Evolutionary conservation across 2,113 vertebrate species (phyloP), one percentile per base, ranked within the genome.

Genomic region (Hippopotamus amphibius): DNA sequence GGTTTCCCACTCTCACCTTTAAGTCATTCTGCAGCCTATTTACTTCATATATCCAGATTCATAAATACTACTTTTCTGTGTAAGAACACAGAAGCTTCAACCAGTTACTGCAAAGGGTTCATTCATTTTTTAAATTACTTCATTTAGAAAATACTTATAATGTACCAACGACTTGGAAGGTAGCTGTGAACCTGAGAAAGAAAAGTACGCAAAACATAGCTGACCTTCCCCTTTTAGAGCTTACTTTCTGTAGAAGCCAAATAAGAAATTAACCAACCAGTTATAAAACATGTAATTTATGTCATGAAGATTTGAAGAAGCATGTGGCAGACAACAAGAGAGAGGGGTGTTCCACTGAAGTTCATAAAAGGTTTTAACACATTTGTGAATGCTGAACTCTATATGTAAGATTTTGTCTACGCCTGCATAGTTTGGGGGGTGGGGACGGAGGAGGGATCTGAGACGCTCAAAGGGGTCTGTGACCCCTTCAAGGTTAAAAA

Each of bases 1-100:
- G 19, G 21, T 92, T 92, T 55, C 37, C 14, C 96, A 57, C 72
- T 59, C 50, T 84, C 37, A 66, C 0, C 26, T 87, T 33, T 94
- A 81, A 82, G n/a, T 83, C 53, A 86, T 88, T 86, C 26, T 89
- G 43, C 6, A 95, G 57, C 37, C 21, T 30, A 8, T 76, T 86
- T 93, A 82, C 55, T 85, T 97, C 66, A 82, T 89, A 89, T 82
- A 93, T 17, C 30, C 53, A 68, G 30, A 77, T 85, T 77, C 37
- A 43, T 16, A 53, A 11, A 76, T 3, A 41, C 8, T 50, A 41
- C n/a, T 92, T 91, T 72, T 46, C 55, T 84, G 21, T 91, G 26
- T 63, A 61, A 82, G 28, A 69, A 89, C 61, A 91, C 30, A 87
- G 48, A 30, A 43, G 66, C n/a, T 90, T 91, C 61, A 87, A 72